Percentiles rank a stretch among this genome's conserved stretches.
Conservation (phyloP, 1,140 invertebrate genomes). For the Gyrodactylus salaris region DNA sequence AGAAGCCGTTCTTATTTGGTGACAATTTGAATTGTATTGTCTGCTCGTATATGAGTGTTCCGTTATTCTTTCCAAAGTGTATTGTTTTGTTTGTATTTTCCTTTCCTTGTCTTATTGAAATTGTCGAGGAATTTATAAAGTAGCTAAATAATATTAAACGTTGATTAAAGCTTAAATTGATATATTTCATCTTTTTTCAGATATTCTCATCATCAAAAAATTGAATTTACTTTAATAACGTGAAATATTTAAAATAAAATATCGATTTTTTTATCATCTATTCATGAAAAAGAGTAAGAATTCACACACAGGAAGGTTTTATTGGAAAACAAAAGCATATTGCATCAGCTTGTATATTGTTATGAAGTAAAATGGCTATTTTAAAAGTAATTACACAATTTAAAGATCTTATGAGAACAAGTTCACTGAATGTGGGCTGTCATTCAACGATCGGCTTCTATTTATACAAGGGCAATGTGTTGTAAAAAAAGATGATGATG, state of each 20-base stretch:
- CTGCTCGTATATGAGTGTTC: not conserved
- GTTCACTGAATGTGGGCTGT: too few species aligned
- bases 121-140: not conserved
- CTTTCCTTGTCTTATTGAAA: not conserved
- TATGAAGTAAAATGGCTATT: too few species aligned
- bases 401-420: too few species aligned
- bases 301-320: too few species aligned
- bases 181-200: not conserved
- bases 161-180: not conserved
- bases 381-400: too few species aligned
- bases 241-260: not conserved
- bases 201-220: not conserved
- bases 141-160: not conserved
- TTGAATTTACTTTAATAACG: not conserved
- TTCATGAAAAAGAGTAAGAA: not conserved
- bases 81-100: not conserved
- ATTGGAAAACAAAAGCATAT: too few species aligned
- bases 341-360: too few species aligned
- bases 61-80: not conserved
- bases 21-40: not conserved
- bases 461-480: too few species aligned
- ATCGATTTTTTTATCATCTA: not conserved
- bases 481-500: too few species aligned
- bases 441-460: too few species aligned
- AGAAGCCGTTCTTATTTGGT: not conserved